A percentile compares a stretch with the other conserved stretches of the same genome.
These are phyloP conservation scores for Theonella swinhoei DNA, from an alignment of 37 sponge, comb jelly and placozoan species.

Conservation along the genomic window DNA sequence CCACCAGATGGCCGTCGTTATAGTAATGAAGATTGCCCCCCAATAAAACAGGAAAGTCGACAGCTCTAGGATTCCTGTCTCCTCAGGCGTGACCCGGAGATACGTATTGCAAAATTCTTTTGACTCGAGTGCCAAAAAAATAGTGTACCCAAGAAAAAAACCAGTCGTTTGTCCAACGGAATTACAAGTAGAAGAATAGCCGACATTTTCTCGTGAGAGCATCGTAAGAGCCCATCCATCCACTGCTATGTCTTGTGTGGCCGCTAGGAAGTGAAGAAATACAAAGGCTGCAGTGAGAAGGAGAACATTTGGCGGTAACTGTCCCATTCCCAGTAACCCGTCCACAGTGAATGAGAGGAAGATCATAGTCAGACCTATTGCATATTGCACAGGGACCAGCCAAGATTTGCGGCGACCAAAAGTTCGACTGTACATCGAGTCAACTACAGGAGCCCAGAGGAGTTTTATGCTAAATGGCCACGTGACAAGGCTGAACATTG, in stretches of 20 bases:
- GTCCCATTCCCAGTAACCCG: conserved; percentile 51
- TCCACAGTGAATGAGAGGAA: conserved; percentile 60
- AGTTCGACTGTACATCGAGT: conserved; percentile 71
- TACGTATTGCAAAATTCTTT: conserved; percentile 91
- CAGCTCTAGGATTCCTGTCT: conserved; percentile 82
- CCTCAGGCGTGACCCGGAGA: conserved; percentile 63
- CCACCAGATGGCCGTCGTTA: conserved; percentile 80
- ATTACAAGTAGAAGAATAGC: conserved; percentile 95
- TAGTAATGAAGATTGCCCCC: conserved; percentile 84
- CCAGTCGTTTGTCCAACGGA: conserved; percentile 96
- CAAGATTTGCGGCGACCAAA: conserved; percentile 95
- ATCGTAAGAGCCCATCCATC: conserved; percentile 99
- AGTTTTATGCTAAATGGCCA: conserved; percentile 96
- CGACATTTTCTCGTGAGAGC: conserved; percentile 85
- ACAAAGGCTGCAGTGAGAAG: conserved; percentile 82
- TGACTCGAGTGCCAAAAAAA: conserved; percentile 94
- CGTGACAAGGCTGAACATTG: conserved; percentile 82
- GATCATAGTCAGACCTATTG: conserved; percentile 84
- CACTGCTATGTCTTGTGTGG: conserved; percentile 97
- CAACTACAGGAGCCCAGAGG: conserved; percentile 98
- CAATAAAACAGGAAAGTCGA: conserved; percentile 78
- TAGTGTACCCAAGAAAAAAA: conserved; percentile 89
- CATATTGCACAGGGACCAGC: conserved; percentile 92
- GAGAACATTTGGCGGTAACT: conserved; percentile 39
- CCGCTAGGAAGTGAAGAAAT: conserved; percentile 82